phyloP scores from a whole-genome alignment of 2,888 invertebrate genomes.

The Heteropelma amictum region DNA sequence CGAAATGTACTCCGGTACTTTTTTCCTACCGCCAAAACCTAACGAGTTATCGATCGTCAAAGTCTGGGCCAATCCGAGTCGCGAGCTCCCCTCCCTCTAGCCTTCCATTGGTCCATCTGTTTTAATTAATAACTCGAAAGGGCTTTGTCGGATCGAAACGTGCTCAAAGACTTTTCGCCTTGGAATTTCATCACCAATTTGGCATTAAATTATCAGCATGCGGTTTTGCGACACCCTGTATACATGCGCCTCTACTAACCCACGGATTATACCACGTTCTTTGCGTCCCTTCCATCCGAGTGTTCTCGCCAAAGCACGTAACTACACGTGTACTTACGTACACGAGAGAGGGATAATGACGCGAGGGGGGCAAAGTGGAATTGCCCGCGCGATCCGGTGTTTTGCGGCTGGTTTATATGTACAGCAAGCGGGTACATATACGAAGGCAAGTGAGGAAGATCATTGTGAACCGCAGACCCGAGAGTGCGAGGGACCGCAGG shows the following conservation, averaged over 20 bases:
- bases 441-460: conserved; percentile 18
- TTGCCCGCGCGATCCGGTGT: conserved; percentile 35
- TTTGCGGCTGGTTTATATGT: conserved; percentile 41
- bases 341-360: conserved; percentile 33
- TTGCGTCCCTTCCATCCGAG: conserved; percentile 19
- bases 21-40: no score
- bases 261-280: neutral
- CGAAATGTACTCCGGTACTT: no score
- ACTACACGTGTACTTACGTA: conserved; percentile 52
- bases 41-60: no score
- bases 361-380: conserved; percentile 20
- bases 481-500: conserved; percentile 51
- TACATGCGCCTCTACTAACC: neutral
- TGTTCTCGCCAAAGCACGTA: conserved; percentile 47
- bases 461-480: conserved; percentile 47
- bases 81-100: no score
- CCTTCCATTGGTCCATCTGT: no score
- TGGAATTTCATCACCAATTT: no score
- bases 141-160: no score
- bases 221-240: no score
- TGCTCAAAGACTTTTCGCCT: no score
- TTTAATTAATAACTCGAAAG: neutral
- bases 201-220: no score
- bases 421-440: neutral
- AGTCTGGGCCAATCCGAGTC: no score